A percentile compares a stretch with the other conserved stretches of the same genome.
phyloP scores from a whole-genome alignment of 2,113 vertebrate genomes.

The Dicerorhinus sumatrensis region DNA sequence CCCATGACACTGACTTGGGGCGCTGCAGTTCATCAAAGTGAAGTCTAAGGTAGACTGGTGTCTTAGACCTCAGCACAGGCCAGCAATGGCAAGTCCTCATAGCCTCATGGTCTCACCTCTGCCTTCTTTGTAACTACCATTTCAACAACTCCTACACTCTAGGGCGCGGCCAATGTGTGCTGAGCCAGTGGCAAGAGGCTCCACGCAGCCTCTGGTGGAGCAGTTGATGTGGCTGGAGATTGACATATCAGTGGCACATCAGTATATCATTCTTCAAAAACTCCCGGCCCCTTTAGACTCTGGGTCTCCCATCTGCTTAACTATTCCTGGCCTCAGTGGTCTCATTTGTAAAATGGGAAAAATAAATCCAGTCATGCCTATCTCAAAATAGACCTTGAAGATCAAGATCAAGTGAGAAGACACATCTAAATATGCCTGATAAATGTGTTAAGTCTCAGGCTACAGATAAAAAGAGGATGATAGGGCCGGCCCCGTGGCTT shows the following conservation, averaged over 20 bases:
- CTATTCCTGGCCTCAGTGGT: not conserved
- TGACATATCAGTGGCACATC: not conserved
- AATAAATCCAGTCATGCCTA: not conserved
- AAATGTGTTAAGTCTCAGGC: not conserved
- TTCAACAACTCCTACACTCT: not conserved
- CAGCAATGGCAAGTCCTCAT: not conserved
- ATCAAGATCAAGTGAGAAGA: not conserved
- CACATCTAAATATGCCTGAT: not conserved
- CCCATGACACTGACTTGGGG: not conserved
- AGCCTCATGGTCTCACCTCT: not conserved
- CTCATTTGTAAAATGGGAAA: conserved; percentile 8
- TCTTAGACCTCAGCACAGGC: not conserved
- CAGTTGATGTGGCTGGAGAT: not conserved
- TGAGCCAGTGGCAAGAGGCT: not conserved
- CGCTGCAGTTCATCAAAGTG: not conserved
- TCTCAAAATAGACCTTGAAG: not conserved
- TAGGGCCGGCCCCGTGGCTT: too few species aligned
- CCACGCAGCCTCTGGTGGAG: not conserved
- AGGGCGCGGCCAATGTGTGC: not conserved
- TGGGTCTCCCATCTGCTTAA: not conserved
- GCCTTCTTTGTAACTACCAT: not conserved
- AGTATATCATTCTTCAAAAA: not conserved
- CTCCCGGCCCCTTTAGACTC: not conserved
- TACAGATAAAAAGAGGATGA: not conserved
- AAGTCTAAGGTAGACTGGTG: not conserved